Evolutionary conservation across 2,797 vertebrate species (phyloP), one percentile per base, ranked within the genome.

Genomic region (Sparus aurata): DNA sequence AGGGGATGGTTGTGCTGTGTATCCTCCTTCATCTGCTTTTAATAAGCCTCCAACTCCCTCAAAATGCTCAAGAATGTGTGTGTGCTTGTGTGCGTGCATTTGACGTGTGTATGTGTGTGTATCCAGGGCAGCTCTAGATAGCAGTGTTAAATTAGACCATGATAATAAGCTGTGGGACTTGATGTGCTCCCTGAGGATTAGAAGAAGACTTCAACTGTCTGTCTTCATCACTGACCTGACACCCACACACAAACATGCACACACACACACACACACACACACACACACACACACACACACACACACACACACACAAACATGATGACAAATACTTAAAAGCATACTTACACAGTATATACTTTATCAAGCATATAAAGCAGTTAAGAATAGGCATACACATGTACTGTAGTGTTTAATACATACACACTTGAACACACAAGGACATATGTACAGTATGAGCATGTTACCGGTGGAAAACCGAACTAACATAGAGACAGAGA

Each of bases 91-190:
- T 34, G 30, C 1, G 30, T 34, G 5, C 30, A 3, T 30, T 30
- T 30, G 27, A 30, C 27, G 43, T 69, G 69, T 47, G 73, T 69
- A 73, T 58, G 73, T 69, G 66, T 57, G 76, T 82, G 85, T 94
- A 95, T 95, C 86, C 89, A 94, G 95, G 94, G 83, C 95, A 94
- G 85, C 88, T 91, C 85, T 85, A 92, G 92, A 95, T 95, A 93
- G 93, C 90, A 81, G 82, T 82, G 87, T 94, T 92, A 94, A 95
- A 94, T 95, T 94, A 95, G 95, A 94, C 85, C 93, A 91, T 87
- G 92, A 92, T 95, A 95, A 95, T 95, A 94, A 93, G 94, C 86
- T 92, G 87, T 91, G 95, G 94, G 94, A 95, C 81, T 94, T 87
- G 71, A 84, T 89, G 82, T 78, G 75, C 83, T 93, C 94, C 91